These are phyloP conservation scores for Stichopus chloronotus DNA, from an alignment of 35 echinoderm and acorn worm species.

Conservation along the genomic window DNA sequence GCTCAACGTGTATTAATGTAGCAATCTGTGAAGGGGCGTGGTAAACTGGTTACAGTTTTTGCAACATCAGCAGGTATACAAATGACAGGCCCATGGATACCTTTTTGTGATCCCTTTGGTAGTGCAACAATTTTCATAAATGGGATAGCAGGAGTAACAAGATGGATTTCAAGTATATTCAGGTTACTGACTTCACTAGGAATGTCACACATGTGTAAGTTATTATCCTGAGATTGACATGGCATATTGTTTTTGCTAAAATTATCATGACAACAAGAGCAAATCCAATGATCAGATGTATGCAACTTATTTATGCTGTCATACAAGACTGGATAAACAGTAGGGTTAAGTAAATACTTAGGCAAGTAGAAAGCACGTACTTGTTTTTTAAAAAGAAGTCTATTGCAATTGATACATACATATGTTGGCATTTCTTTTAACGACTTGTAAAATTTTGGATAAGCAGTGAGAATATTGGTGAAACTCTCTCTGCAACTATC, in stretches of 20 bases:
- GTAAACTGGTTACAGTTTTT: slow-evolving; percentile 48
- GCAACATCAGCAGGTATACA: slow-evolving; percentile 64
- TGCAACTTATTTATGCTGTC: neutral
- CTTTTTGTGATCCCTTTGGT: slow-evolving; percentile 54
- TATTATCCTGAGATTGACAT: slow-evolving; percentile 1
- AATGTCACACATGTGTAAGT: slow-evolving; percentile 31
- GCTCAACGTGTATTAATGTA: slow-evolving; percentile 59
- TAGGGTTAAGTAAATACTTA: neutral
- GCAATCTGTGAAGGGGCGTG: slow-evolving; percentile 39
- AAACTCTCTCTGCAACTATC: neutral
- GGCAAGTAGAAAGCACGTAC: neutral
- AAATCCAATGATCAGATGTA: too few species aligned
- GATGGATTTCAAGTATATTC: slow-evolving; percentile 51
- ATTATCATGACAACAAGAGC: neutral
- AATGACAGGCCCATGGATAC: slow-evolving; percentile 66
- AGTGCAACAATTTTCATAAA: slow-evolving; percentile 67
- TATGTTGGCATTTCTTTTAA: neutral
- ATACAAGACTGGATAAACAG: neutral
- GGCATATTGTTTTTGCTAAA: slow-evolving; percentile 28
- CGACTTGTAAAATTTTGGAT: neutral
- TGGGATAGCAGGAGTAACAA: slow-evolving; percentile 25
- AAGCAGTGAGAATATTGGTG: neutral
- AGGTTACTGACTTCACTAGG: neutral
- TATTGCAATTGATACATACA: neutral
- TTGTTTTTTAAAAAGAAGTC: neutral